Base-by-base conservation (phyloP, 2,888 invertebrate species). In the Neoitamus cyanurus region DNA sequence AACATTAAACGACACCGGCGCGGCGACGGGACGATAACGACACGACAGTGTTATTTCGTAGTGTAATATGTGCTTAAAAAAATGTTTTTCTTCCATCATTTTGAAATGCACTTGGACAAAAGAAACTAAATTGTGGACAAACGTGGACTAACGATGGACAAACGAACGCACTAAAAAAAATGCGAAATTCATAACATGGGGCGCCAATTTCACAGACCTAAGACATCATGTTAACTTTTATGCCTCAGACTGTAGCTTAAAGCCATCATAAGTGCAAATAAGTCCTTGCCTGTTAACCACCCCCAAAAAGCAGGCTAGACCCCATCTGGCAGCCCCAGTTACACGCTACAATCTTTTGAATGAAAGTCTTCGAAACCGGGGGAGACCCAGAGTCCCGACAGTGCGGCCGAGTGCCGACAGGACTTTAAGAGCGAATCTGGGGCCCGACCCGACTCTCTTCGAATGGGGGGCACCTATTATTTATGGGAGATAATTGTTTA, bases 401-500 rank as follows among this genome's bases (percentile, higher is more conserved):
- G 0, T 6, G 9, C 25, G 30, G 9, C 25, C 58, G 58, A 13
- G 5, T 5, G 42, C 58, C 58, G 25, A 4, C 58, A 20, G 42
- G 42, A 42, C 9, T 58, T 25, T 58, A 58, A 30, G 25, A n/a
- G 73, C 42, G 28, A 1, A 4, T 7, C 15, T 20, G 58, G 25
- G 7, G 9, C 25, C 20, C 20, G 15, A 58, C 20, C 1, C 9
- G n/a, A n/a, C 34, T 75, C 84, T 84, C 77, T 77, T 46, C 73
- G 30, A 20, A 1, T 69, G 34, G 58, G 30, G 30, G 36, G 58
- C 25, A 84, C 25, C 58, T 58, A 34, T 84, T 73, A 75, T 84
- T 75, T 72, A 84, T 69, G 34, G 37, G 84, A 58, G 48, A 84
- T 75, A 84, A 84, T 84, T 84, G 75, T 84, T 84, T 84, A 84